A percentile compares a stretch with the other conserved stretches of the same genome.
phyloP scores from a whole-genome alignment of 2,888 invertebrate genomes.

The Oconnorella tubifera region DNA sequence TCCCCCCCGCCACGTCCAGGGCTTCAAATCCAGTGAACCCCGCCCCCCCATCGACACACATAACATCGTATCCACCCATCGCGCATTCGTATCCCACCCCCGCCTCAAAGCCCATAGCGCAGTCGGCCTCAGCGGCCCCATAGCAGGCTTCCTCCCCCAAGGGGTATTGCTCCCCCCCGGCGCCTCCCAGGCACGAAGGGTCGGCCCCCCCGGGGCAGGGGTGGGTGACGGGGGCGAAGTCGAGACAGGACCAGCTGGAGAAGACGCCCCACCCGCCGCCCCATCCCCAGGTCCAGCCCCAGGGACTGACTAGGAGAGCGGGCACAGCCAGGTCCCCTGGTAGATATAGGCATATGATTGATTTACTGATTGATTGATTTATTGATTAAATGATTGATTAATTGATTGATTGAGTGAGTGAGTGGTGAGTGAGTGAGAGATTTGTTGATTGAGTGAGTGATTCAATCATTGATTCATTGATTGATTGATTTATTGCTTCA shows the following conservation, averaged over 20 bases:
- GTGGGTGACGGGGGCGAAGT: conserved; percentile 8
- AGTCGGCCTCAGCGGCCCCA: not conserved
- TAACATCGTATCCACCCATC: conserved; percentile 9
- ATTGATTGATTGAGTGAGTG: too few relatives aligned
- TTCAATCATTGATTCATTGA: too few relatives aligned
- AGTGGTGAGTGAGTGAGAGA: too few relatives aligned
- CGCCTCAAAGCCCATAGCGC: conserved; percentile 6
- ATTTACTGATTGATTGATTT: too few relatives aligned
- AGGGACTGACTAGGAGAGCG: conserved; percentile 16
- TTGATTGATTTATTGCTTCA: too few relatives aligned
- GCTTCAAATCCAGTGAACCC: conserved; percentile 20
- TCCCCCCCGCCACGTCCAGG: not conserved
- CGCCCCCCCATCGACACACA: conserved; percentile 14
- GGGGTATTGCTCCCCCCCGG: conserved; percentile 8
- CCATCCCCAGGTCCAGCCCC: conserved; percentile 30
- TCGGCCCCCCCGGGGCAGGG: conserved; percentile 1
- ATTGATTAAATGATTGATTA: too few relatives aligned
- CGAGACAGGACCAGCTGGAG: not conserved
- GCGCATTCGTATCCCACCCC: conserved; percentile 10
- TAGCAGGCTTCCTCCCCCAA: conserved; percentile 3
- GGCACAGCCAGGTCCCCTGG: conserved; percentile 3
- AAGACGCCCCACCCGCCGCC: conserved; percentile 21
- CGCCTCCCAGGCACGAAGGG: not conserved
- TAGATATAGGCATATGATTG: too few relatives aligned
- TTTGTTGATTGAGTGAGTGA: too few relatives aligned